phyloP scores from a whole-genome alignment of 2,888 invertebrate species.

The Brachypalpus laphriformis region DNA sequence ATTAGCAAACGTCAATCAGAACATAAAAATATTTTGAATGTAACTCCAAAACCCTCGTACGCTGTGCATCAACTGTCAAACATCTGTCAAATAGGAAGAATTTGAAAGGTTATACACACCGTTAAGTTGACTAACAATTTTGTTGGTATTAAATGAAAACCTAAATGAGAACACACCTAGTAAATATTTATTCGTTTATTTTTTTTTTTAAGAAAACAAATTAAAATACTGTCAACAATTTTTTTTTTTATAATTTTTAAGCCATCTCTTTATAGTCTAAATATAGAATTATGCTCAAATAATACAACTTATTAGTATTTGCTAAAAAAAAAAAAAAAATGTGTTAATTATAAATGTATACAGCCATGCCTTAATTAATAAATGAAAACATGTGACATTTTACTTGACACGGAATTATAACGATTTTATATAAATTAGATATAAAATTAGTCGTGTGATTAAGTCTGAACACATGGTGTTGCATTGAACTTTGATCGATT shows the following conservation, averaged over 20 bases:
- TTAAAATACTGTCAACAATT: too few species aligned
- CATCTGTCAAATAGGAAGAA: not conserved
- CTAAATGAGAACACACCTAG: too few species aligned
- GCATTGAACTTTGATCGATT: not conserved
- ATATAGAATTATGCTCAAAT: not conserved
- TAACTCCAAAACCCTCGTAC: not conserved
- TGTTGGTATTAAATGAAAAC: too few species aligned
- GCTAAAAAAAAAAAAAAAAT: not conserved
- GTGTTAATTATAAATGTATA: not conserved
- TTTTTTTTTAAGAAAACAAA: too few species aligned
- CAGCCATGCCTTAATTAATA: not conserved
- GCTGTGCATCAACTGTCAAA: not conserved
- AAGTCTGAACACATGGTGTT: not conserved
- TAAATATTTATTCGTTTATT: too few species aligned
- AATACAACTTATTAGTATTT: too few species aligned
- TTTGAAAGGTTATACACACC: too few species aligned
- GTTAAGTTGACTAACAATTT: too few species aligned
- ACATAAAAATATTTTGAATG: not conserved
- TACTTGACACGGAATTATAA: not conserved
- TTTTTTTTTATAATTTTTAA: too few species aligned
- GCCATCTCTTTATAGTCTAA: not conserved
- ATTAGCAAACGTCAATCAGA: not conserved
- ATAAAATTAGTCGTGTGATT: not conserved
- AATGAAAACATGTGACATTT: not conserved
- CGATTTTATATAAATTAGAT: not conserved